phyloP scores from a whole-genome alignment of 1,140 invertebrate genomes.

The Rhyzopertha dominica region DNA sequence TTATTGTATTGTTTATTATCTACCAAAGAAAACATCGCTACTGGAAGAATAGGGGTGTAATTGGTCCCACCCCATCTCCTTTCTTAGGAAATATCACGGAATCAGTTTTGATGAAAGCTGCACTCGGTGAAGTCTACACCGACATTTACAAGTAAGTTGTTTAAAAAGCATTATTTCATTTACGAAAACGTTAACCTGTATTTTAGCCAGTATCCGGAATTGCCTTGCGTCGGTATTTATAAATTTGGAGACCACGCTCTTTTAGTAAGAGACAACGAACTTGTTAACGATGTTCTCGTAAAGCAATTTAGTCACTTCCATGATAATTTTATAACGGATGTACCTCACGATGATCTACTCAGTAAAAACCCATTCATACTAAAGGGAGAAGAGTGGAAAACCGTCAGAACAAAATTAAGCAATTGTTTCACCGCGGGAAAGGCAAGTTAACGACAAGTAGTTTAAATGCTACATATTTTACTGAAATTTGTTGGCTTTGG shows the following conservation, averaged over 20 bases:
- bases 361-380: constrained; percentile 45
- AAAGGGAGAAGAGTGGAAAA: constrained; percentile 50
- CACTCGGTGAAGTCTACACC: too few relatives aligned
- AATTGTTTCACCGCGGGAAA: constrained; percentile 49
- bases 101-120: too few relatives aligned
- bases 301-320: constrained; percentile 48
- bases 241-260: constrained; percentile 33
- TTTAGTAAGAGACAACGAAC: constrained; percentile 43
- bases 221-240: constrained; percentile 32
- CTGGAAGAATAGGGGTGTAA: too few relatives aligned
- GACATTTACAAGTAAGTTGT: too few relatives aligned
- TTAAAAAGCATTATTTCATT: too few relatives aligned
- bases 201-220: constrained; percentile 25
- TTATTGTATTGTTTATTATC: too few relatives aligned
- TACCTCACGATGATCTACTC: constrained; percentile 42
- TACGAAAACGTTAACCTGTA: too few relatives aligned
- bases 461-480: not conserved
- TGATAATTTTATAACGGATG: too few relatives aligned
- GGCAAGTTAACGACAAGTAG: constrained; percentile 21
- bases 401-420: constrained; percentile 48
- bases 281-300: constrained; percentile 45
- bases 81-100: too few relatives aligned
- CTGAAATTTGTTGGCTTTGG: too few relatives aligned
- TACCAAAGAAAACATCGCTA: too few relatives aligned
- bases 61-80: too few relatives aligned